These are phyloP conservation scores for Calycopis cecrops DNA, from an alignment of 1,140 invertebrate genomes.

Conservation along the genomic window DNA sequence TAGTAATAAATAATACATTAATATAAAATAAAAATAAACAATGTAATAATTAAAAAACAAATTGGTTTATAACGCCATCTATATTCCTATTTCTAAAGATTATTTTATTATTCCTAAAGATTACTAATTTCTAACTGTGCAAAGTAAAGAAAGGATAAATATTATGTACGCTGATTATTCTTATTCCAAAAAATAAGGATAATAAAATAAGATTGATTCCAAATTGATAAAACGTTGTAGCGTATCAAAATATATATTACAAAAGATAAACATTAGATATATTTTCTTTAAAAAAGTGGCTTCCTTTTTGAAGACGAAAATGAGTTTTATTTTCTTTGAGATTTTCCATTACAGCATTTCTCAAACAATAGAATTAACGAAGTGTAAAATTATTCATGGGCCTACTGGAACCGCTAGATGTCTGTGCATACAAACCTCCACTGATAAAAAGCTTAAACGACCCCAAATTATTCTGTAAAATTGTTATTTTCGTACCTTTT, in stretches of 20 bases:
- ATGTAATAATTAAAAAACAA: too few relatives aligned
- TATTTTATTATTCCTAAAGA: too few relatives aligned
- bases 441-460: conserved; percentile 55
- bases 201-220: neutral
- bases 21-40: too few relatives aligned
- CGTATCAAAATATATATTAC: neutral
- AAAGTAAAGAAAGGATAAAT: too few relatives aligned
- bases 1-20: too few relatives aligned
- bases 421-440: conserved; percentile 57
- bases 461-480: conserved; percentile 61
- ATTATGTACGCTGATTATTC: too few relatives aligned
- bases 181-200: too few relatives aligned
- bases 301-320: conserved; percentile 1
- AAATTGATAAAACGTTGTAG: neutral
- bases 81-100: too few relatives aligned
- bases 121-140: too few relatives aligned
- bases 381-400: conserved; percentile 64
- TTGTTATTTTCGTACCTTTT: conserved; percentile 57
- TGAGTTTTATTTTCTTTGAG: conserved; percentile 25
- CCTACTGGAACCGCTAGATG: conserved; percentile 54
- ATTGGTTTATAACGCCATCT: too few relatives aligned
- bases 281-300: neutral
- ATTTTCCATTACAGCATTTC: conserved; percentile 46
- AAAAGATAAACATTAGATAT: neutral
- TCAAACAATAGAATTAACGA: conserved; percentile 54